Conservation (phyloP, 2,797 vertebrate genomes). For the Anableps anableps region DNA sequence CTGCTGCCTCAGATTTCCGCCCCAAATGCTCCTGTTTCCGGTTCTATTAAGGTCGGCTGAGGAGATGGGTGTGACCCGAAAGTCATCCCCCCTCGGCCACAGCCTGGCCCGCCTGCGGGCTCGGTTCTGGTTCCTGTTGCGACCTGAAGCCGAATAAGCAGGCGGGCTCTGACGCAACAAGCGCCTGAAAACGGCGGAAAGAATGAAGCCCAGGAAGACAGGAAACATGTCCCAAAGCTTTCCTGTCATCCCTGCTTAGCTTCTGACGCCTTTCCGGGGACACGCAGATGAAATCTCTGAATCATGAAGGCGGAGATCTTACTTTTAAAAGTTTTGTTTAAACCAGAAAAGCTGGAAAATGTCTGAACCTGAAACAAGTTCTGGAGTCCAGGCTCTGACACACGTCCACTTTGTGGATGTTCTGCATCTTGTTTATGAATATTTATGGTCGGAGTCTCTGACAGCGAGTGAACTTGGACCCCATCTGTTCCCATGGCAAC, state of each 20-base stretch:
- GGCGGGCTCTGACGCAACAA: not conserved
- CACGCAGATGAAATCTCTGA: not conserved
- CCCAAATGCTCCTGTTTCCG: not conserved
- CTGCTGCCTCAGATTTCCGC: not conserved
- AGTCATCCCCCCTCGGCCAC: not conserved
- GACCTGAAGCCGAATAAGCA: not conserved
- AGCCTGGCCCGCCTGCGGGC: not conserved
- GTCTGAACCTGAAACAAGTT: not conserved
- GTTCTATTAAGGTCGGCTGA: not conserved
- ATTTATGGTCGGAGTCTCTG: constrained; percentile 25
- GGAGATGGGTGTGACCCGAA: not conserved
- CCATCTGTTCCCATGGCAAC: constrained; percentile 45
- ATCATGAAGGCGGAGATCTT: not conserved
- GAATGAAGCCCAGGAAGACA: not conserved
- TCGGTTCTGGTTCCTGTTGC: not conserved
- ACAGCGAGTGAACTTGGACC: constrained; percentile 26
- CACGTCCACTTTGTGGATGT: constrained; percentile 10
- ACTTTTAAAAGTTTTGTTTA: not conserved
- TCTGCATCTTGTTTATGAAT: constrained; percentile 14
- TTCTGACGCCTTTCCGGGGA: not conserved
- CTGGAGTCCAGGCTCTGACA: not conserved
- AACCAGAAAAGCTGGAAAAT: not conserved
- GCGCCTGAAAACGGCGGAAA: not conserved
- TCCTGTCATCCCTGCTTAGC: not conserved
- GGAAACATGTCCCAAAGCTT: not conserved